Percentiles rank a stretch among this genome's conserved stretches.
phyloP scores from a whole-genome alignment of 35 echinoderm and acorn worm genomes.

The Anneissia japonica region DNA sequence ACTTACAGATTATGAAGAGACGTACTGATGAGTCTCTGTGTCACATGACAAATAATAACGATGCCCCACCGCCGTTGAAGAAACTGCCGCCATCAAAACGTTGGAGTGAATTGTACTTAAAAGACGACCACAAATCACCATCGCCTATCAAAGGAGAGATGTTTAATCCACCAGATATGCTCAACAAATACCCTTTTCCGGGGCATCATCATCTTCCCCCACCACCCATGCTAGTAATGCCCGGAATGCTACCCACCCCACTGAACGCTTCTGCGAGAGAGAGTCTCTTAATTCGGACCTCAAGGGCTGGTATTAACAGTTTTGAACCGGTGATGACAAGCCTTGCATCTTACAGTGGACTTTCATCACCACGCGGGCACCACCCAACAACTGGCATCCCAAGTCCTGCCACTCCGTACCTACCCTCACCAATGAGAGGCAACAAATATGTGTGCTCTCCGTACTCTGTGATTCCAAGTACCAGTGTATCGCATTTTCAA shows the following conservation, averaged over 20 bases:
- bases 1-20: neutral
- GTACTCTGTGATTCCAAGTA: slow-evolving; percentile 59
- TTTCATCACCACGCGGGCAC: slow-evolving; percentile 39
- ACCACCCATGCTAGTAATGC: slow-evolving; percentile 73
- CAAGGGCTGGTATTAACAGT: slow-evolving; percentile 37
- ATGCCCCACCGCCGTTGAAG: slow-evolving; percentile 42
- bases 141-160: slow-evolving; percentile 15
- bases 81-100: slow-evolving; percentile 92
- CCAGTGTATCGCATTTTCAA: slow-evolving; percentile 50
- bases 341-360: slow-evolving; percentile 44
- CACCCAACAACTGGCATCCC: slow-evolving; percentile 27
- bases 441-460: slow-evolving; percentile 73
- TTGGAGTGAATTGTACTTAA: slow-evolving; percentile 73
- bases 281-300: slow-evolving; percentile 40
- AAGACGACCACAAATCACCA: slow-evolving; percentile 15
- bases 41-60: slow-evolving; percentile 56
- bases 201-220: slow-evolving; percentile 35
- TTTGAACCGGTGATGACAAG: slow-evolving; percentile 57
- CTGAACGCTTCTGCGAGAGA: slow-evolving; percentile 14
- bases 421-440: slow-evolving; percentile 66
- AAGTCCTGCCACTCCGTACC: slow-evolving; percentile 34
- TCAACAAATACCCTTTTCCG: neutral
- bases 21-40: neutral
- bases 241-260: slow-evolving; percentile 58
- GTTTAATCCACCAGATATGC: slow-evolving; percentile 24